Base-by-base conservation (phyloP, 2,797 vertebrate genomes). In the Lithobates sylvaticus region DNA sequence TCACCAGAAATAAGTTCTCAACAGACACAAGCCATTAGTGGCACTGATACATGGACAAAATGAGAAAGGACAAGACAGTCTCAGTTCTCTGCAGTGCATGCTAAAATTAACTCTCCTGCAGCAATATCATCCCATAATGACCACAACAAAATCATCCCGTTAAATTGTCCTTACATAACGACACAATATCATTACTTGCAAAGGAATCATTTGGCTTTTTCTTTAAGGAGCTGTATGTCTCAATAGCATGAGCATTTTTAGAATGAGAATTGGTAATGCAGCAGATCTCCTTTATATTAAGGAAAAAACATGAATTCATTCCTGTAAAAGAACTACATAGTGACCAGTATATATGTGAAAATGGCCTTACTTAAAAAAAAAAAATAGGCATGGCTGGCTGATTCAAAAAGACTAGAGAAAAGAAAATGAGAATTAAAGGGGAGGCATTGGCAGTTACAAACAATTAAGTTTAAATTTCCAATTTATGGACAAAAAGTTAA, bases 1-100 rank as follows among this genome's bases (percentile, higher is more conserved):
- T 13, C 67, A 88, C 1, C 87, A 85, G 81, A 67, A 88, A 83
- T 76, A 80, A 78, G n/a, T 67, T 76, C 89, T 89, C 64, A 83
- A 73, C 21, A 65, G 86, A 84, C 78, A 85, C 81, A 44, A 90
- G 61, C 32, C 70, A 84, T 75, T 85, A 79, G 29, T 70, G 74
- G 47, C 42, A 90, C 23, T 50, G 68, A 54, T 64, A 61, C 27
- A 12, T 54, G 0, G 0, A 68, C 13, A 39, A 86, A 87, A 86
- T 65, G 74, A 70, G 36, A 72, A 86, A 79, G 58, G 65, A 86
- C 81, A 78, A 74, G 76, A 86, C 72, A 84, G 39, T 29, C 77
- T 83, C n/a, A 76, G 76, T 29, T 79, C 23, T 75, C 72, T 75
- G 61, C 10, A 64, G 81, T 23, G 16, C 5, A 29, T 73, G 34